Percentiles rank a stretch among this genome's conserved stretches.
Conservation (phyloP, 2,888 invertebrate genomes). For the Zhuqinia jingwanae region DNA sequence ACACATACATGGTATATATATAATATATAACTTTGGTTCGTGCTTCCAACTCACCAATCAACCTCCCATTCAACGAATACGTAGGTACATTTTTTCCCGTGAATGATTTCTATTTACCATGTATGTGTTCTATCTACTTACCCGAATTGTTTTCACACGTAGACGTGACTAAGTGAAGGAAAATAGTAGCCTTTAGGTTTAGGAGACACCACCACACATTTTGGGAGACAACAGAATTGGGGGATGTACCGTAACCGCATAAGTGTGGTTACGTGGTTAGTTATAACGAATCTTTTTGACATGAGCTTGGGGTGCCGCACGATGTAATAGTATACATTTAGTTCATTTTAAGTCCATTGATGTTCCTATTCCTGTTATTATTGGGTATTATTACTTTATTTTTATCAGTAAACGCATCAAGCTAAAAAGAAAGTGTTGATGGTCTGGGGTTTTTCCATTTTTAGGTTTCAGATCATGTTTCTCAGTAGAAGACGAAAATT, state of each 20-base stretch:
- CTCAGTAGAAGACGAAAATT: neutral
- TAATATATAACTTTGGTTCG: neutral
- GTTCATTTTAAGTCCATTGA: too few relatives aligned
- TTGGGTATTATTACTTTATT: too few relatives aligned
- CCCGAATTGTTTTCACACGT: neutral
- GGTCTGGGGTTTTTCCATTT: too few relatives aligned
- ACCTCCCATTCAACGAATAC: too few relatives aligned
- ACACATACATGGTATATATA: neutral
- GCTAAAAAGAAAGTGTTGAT: neutral
- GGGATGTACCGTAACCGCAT: too few relatives aligned
- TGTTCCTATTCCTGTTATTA: too few relatives aligned
- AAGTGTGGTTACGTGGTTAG: too few relatives aligned
- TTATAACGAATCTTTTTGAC: neutral
- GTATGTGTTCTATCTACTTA: conserved; percentile 24
- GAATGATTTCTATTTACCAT: neutral
- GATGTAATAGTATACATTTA: too few relatives aligned
- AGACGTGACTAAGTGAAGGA: neutral
- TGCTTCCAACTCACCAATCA: too few relatives aligned
- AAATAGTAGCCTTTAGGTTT: too few relatives aligned
- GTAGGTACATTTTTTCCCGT: neutral
- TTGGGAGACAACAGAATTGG: too few relatives aligned
- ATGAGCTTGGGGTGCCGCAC: neutral
- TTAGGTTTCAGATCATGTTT: conserved; percentile 1
- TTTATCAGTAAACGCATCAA: neutral
- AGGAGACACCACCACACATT: too few relatives aligned